Base-by-base conservation (phyloP, 2,113 vertebrate species). In the Limanda limanda region DNA sequence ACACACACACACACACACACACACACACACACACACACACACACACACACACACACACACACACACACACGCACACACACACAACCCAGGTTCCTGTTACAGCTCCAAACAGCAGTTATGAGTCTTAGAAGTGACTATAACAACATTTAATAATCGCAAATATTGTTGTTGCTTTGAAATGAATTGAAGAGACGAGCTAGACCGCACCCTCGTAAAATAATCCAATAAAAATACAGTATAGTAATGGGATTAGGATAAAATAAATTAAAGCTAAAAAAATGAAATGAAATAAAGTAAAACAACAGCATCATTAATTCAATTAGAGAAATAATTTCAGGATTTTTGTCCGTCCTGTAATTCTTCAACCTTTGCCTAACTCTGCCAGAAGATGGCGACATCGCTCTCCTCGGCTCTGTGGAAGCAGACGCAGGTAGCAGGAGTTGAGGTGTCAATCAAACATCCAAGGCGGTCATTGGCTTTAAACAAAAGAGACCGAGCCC, bases 101-200 rank as follows among this genome's bases (percentile, higher is more conserved):
- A 62, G 37, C 47, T 60, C 64, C 37, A 25, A 69, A 74, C 45
- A 68, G 67, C 58, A 56, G 17, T 55, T 71, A 66, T 31, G 17
- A 55, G 42, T 31, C 60, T 51, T 18, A 57, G 48, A 58, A 75
- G 55, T 31, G 23, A 51, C 67, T 21, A 71, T 47, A 52, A 37
- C 45, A 21, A 69, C 63, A 59, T 64, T 40, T 60, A 11, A 51
- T 58, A 21, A 51, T 24, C 24, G 11, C 20, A 45, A 57, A 65
- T 58, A 65, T 62, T 59, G n/a, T n/a, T n/a, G 42, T 65, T 63
- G 68, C 31, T 59, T 76, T 63, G 18, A 76, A 74, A 69, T 81
- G 12, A 60, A 11, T 37, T 63, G 77, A 62, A 21, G 4, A 4
- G 42, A 71, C 70, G 48, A 73, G 48, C 68, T 64, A 67, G 17